Percentiles rank a stretch among this genome's conserved stretches.
These are phyloP conservation scores for Peromyscus californicus DNA, from an alignment of 2,113 vertebrate genomes.

Conservation along the genomic window DNA sequence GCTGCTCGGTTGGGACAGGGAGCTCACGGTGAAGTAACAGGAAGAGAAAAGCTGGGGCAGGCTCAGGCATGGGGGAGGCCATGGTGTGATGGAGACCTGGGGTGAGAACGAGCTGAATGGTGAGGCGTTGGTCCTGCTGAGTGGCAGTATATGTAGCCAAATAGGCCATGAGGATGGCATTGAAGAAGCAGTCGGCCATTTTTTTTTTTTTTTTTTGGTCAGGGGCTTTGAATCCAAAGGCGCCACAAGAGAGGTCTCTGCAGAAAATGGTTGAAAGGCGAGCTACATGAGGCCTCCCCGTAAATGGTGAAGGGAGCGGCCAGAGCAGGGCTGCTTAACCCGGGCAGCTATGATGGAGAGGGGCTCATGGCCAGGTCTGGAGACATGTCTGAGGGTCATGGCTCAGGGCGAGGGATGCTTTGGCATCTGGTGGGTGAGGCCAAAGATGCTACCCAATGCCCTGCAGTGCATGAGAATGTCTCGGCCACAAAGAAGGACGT, in stretches of 20 bases:
- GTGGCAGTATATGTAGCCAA: background rate
- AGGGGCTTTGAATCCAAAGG: background rate
- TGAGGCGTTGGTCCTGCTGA: background rate
- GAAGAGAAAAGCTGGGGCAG: background rate
- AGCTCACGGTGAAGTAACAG: background rate
- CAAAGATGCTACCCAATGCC: background rate
- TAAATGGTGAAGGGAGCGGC: accelerated
- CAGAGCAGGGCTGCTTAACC: background rate
- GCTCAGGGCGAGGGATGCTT: background rate
- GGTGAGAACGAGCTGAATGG: background rate
- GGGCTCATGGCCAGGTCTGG: background rate
- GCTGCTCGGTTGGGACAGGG: background rate
- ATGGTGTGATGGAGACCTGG: background rate
- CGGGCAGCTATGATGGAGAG: background rate
- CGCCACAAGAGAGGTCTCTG: background rate
- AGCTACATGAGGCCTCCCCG: accelerated
- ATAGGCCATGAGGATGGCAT: background rate
- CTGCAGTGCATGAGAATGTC: accelerated
- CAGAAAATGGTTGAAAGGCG: background rate
- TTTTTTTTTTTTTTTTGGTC: too few relatives aligned
- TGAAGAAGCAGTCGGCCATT: background rate
- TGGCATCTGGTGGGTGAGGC: background rate
- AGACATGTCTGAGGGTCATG: background rate
- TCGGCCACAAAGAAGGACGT: background rate
- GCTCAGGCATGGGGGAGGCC: background rate